These are phyloP conservation scores for Caenorhabditis virilis DNA, from an alignment of 2,888 invertebrate species.

Conservation along the genomic window DNA sequence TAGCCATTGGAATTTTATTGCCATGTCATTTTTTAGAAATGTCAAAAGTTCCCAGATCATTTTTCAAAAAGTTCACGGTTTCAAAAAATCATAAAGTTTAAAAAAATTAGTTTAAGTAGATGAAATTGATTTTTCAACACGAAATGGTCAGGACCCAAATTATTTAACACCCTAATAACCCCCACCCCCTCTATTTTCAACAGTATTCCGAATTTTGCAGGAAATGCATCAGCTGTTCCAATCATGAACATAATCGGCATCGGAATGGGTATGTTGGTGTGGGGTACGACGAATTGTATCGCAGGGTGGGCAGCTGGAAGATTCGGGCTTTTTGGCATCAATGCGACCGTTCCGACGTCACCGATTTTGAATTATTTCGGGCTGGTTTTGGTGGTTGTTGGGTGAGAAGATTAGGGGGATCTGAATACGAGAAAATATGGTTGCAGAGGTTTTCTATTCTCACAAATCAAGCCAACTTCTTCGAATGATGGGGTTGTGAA, in stretches of 20 bases:
- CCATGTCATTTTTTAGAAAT: too few species aligned
- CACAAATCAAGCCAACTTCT: constrained; percentile 46
- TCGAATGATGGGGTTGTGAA: constrained; percentile 5
- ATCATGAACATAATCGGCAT: constrained; percentile 68
- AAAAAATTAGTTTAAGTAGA: too few species aligned
- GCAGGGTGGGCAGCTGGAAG: constrained; percentile 67
- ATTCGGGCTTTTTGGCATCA: constrained; percentile 65
- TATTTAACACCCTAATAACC: too few species aligned
- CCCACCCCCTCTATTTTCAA: too few species aligned
- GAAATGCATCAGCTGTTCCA: constrained; percentile 71
- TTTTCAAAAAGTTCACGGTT: too few species aligned
- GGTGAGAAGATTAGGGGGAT: constrained; percentile 46
- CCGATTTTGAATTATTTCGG: constrained; percentile 62
- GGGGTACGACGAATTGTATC: constrained; percentile 70
- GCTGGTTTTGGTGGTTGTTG: constrained; percentile 57
- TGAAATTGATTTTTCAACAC: too few species aligned
- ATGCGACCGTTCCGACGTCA: constrained; percentile 43
- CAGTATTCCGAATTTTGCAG: too few species aligned
- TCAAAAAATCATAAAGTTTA: too few species aligned
- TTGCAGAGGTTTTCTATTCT: constrained; percentile 63
- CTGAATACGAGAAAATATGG: neutral
- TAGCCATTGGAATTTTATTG: too few species aligned
- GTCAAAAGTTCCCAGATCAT: too few species aligned
- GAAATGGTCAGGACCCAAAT: too few species aligned
- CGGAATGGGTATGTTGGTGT: constrained; percentile 71